Percentiles rank a stretch among this genome's conserved stretches.
phyloP scores from a whole-genome alignment of 1,140 invertebrate species.

The Papilio polytes region DNA sequence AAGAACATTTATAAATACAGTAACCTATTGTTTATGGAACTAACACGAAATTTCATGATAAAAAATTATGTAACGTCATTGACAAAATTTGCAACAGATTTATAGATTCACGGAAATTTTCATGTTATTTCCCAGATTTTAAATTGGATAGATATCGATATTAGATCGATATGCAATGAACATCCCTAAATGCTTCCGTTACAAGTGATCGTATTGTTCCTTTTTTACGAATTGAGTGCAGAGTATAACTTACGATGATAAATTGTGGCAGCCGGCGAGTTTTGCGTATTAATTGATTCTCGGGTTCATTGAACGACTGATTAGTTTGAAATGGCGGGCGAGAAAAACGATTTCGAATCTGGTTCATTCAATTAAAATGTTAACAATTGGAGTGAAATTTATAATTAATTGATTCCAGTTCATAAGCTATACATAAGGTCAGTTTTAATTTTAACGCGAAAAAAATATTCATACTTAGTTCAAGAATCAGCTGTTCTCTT shows the following conservation, averaged over 20 bases:
- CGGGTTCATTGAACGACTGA: slow-evolving; percentile 46
- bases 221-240: slow-evolving; percentile 49
- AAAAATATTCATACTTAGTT: neutral
- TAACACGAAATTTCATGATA: no score
- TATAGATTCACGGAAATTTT: no score
- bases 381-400: slow-evolving; percentile 14
- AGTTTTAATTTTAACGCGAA: neutral
- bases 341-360: neutral
- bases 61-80: no score
- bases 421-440: neutral
- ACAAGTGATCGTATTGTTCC: slow-evolving; percentile 41
- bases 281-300: slow-evolving; percentile 57
- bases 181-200: slow-evolving; percentile 44
- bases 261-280: slow-evolving; percentile 51
- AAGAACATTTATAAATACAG: no score
- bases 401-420: neutral
- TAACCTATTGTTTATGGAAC: no score
- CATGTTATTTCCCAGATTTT: neutral
- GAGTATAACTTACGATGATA: slow-evolving; percentile 49
- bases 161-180: neutral
- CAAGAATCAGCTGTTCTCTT: no score
- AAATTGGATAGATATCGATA: neutral
- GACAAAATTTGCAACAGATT: no score
- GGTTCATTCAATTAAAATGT: neutral
- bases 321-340: slow-evolving; percentile 34